These are phyloP conservation scores for Tapera naevia DNA, from an alignment of 2,797 vertebrate species.

Conservation along the genomic window DNA sequence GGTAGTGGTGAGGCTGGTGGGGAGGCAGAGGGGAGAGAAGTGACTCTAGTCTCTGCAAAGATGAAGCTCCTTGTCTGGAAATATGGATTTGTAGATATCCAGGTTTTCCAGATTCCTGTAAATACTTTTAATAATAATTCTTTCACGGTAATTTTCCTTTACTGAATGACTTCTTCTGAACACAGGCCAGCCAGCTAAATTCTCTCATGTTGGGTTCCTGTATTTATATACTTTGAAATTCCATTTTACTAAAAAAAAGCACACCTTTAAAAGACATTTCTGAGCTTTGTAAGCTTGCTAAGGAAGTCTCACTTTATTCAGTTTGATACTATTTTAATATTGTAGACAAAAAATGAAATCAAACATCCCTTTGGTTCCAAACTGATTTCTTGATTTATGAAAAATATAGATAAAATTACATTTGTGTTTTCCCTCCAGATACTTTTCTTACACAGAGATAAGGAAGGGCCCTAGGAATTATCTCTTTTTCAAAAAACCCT, in stretches of 20 bases:
- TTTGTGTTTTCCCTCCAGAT: not conserved
- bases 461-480: not conserved
- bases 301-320: not conserved
- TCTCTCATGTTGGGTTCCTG: not conserved
- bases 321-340: not conserved
- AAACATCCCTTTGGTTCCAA: not conserved
- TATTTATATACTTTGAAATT: not conserved
- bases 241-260: not conserved
- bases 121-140: constrained; percentile 12
- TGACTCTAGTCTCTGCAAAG: not conserved
- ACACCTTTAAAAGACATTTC: not conserved
- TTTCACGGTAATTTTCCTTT: not conserved
- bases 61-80: not conserved
- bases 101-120: constrained; percentile 37
- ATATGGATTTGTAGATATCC: not conserved
- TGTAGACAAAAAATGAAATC: not conserved
- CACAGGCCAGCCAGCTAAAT: not conserved
- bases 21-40: not conserved
- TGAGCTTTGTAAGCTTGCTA: not conserved
- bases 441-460: not conserved
- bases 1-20: not conserved
- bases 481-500: not conserved
- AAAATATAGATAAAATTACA: not conserved
- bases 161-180: not conserved
- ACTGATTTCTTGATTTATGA: not conserved